Conservation (phyloP, 2,797 vertebrate genomes). For the Saxicola maurus region DNA sequence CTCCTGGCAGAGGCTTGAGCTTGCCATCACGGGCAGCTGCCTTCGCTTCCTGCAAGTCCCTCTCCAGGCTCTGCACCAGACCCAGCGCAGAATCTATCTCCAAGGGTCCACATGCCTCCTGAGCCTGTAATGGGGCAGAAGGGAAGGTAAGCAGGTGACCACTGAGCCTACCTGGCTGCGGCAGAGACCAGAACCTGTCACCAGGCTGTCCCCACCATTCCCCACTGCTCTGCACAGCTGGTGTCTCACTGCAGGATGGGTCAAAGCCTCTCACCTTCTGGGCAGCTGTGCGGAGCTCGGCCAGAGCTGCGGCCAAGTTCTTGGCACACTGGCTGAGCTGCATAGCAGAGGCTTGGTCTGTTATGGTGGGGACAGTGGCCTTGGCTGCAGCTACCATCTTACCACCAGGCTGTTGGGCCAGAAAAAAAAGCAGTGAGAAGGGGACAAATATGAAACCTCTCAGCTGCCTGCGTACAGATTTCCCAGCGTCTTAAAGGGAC, state of each 20-base stretch:
- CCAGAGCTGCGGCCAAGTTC: constrained; percentile 84
- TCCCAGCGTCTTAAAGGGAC: neutral
- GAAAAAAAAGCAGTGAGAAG: neutral
- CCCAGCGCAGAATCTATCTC: constrained; percentile 94
- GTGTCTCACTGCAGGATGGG: neutral
- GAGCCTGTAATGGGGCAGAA: constrained; percentile 74
- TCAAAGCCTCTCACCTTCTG: constrained; percentile 83
- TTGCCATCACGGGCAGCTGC: constrained; percentile 87
- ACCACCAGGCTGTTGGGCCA: constrained; percentile 82
- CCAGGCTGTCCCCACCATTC: fast-evolving
- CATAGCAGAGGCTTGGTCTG: constrained; percentile 95
- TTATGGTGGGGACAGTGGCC: constrained; percentile 90
- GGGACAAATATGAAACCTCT: fast-evolving
- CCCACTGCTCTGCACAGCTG: neutral
- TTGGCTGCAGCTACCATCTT: constrained; percentile 96
- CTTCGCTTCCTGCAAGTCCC: constrained; percentile 90
- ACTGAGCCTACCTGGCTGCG: fast-evolving
- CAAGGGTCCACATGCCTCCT: constrained; percentile 92
- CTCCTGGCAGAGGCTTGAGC: constrained; percentile 90
- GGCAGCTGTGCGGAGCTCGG: constrained; percentile 89
- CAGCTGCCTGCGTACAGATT: neutral
- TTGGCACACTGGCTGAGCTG: constrained; percentile 97
- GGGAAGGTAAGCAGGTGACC: fast-evolving
- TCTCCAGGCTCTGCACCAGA: constrained; percentile 87
- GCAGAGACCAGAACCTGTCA: neutral